A percentile compares a stretch with the other conserved stretches of the same genome.
phyloP scores from a whole-genome alignment of 2,113 vertebrate species.

The Collichthys lucidus region DNA sequence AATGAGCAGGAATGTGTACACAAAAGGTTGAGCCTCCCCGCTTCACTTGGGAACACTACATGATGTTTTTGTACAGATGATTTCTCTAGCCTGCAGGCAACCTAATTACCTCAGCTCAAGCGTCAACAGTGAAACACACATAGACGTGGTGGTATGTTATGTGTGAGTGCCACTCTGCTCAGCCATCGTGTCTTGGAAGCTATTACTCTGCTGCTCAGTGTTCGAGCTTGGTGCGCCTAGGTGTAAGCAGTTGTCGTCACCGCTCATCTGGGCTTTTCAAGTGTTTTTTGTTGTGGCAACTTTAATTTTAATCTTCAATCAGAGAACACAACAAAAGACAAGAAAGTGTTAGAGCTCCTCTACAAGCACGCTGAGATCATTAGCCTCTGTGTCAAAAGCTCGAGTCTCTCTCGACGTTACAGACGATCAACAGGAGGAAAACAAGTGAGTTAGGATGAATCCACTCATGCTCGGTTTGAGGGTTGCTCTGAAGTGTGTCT shows the following conservation, averaged over 20 bases:
- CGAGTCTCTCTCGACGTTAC: slow-evolving; percentile 18
- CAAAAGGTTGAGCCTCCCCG: slow-evolving; percentile 77
- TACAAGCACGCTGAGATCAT: slow-evolving; percentile 16
- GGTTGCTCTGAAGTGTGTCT: slow-evolving; percentile 52
- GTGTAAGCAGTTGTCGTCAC: slow-evolving; percentile 12
- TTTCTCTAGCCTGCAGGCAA: slow-evolving; percentile 77
- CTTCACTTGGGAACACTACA: slow-evolving; percentile 79
- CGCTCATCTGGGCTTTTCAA: not conserved
- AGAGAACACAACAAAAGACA: slow-evolving; percentile 3
- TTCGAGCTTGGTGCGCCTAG: slow-evolving; percentile 11
- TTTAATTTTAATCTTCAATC: slow-evolving; percentile 27
- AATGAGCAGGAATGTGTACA: slow-evolving; percentile 78
- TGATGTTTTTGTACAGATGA: slow-evolving; percentile 83
- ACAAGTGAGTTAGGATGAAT: slow-evolving; percentile 53
- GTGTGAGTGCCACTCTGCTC: slow-evolving; percentile 50
- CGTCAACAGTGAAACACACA: slow-evolving; percentile 65
- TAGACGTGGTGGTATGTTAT: slow-evolving; percentile 1
- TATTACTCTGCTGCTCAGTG: slow-evolving; percentile 60
- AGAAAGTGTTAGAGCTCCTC: not conserved
- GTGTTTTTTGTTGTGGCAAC: not conserved
- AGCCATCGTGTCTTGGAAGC: slow-evolving; percentile 72
- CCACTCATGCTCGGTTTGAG: slow-evolving; percentile 40
- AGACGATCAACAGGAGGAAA: slow-evolving; percentile 31
- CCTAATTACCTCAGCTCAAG: slow-evolving; percentile 78
- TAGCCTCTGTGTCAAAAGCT: slow-evolving; percentile 15